Evolutionary conservation across 1,140 invertebrate species (phyloP), one percentile per base, ranked within the genome.

Genomic region (Megalopta genalis): DNA sequence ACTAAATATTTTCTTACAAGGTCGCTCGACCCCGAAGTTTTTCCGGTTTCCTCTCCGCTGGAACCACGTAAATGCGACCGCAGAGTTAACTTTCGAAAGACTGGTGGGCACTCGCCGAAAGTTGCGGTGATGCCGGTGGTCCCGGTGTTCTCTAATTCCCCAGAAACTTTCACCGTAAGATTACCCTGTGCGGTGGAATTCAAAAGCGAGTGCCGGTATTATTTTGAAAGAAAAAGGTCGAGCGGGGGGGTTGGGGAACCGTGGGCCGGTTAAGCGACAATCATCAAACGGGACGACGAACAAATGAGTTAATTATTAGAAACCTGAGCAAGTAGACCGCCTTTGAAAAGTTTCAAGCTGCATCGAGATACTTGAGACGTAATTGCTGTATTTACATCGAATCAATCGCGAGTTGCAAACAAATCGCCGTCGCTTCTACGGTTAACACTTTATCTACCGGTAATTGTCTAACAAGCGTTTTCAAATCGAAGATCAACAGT

Each of bases 71-170:
- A 73, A 78, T 49, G 14, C 49, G 23, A 72, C 60, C 49, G 7
- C 46, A 21, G 18, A 32, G 32, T 49, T 16, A 73, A 73, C 70
- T 79, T 74, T 49, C 32, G 39, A 66, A 77, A 64, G 68, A 54
- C 27, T 27, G 59, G 49, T 7, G 18, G 16, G 4, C 16, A 5
- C 52, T 18, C 12, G 9, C 64, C 25, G 18, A 64, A 64, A 69
- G 66, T n/a, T 39, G 59, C 68, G 32, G 42, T 9, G 67, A 8
- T 27, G n/a, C 27, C 8, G 46, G 16, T 18, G 21, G 32, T 66
- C 42, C 65, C n/a, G 21, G 70, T n/a, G 39, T 64, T 12, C 67
- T 54, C 23, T 54, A 77, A 77, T 77, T 71, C 76, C 66, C 27
- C 1, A 12, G 59, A 71, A 77, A 71, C 46, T 77, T 71, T 46